Conservation (phyloP, 2,888 invertebrate genomes). For the Parapristionchus giblindavisi region DNA sequence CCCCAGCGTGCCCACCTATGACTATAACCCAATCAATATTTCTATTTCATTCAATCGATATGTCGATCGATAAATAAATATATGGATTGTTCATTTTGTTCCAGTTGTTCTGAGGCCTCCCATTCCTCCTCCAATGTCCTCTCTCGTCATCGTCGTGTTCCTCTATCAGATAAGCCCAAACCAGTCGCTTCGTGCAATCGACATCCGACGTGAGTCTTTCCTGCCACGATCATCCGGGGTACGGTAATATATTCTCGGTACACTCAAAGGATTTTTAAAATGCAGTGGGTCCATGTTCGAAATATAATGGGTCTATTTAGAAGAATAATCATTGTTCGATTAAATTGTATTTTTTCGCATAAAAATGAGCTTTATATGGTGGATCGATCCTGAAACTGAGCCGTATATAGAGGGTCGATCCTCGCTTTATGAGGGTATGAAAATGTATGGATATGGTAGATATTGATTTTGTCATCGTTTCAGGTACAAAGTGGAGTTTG, state of each 20-base stretch:
- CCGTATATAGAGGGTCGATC: no score
- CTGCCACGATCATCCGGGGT: neutral
- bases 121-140: slow-evolving; percentile 75
- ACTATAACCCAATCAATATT: no score
- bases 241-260: no score
- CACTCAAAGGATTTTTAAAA: slow-evolving; percentile 49
- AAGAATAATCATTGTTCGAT: no score
- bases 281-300: slow-evolving; percentile 75
- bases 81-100: slow-evolving; percentile 38
- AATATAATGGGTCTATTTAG: no score
- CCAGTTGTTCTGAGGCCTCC: slow-evolving; percentile 74
- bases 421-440: no score
- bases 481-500: slow-evolving; percentile 31
- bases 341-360: no score
- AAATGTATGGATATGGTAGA: no score
- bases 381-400: no score
- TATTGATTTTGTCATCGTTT: neutral
- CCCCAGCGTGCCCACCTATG: no score
- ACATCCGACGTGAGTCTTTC: slow-evolving; percentile 72
- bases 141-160: slow-evolving; percentile 74
- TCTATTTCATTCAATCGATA: neutral
- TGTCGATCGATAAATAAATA: neutral
- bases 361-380: no score
- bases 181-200: slow-evolving; percentile 75
- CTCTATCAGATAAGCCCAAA: slow-evolving; percentile 75